These are phyloP conservation scores for Drosophila funebris DNA, from an alignment of 1,140 invertebrate species.

Conservation along the genomic window DNA sequence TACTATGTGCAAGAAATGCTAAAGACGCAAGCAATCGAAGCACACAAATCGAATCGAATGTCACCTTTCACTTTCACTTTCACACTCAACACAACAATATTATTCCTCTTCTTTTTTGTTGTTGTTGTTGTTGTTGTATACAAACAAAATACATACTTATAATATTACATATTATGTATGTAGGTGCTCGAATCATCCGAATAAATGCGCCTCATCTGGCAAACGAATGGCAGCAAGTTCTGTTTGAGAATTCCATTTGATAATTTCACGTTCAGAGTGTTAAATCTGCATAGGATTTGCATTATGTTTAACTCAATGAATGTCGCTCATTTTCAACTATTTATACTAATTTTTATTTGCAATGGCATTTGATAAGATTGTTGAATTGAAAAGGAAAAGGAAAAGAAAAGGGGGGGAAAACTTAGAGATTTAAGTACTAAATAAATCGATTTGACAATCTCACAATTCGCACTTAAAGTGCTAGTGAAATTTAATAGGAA, in stretches of 20 bases:
- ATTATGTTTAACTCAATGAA: neutral
- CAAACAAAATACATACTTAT: neutral
- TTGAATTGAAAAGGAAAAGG: too few species aligned
- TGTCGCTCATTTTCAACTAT: neutral
- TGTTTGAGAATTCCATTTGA: neutral
- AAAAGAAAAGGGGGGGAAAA: too few species aligned
- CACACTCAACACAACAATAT: neutral
- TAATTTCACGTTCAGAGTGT: neutral
- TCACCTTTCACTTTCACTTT: neutral
- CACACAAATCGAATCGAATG: neutral
- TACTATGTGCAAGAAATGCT: conserved; percentile 29
- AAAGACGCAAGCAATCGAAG: conserved; percentile 5
- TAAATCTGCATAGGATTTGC: neutral
- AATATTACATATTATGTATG: too few species aligned
- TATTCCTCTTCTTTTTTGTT: too few species aligned
- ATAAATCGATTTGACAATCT: too few species aligned
- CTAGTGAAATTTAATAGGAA: too few species aligned
- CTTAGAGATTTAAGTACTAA: too few species aligned
- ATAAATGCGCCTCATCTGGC: neutral
- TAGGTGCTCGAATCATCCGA: too few species aligned
- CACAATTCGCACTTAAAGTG: too few species aligned
- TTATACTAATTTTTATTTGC: neutral
- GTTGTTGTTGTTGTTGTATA: too few species aligned
- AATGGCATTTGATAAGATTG: neutral
- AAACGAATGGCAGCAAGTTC: neutral